Conservation (phyloP, 2,888 invertebrate species). For the Macrostomum cliftonense region DNA sequence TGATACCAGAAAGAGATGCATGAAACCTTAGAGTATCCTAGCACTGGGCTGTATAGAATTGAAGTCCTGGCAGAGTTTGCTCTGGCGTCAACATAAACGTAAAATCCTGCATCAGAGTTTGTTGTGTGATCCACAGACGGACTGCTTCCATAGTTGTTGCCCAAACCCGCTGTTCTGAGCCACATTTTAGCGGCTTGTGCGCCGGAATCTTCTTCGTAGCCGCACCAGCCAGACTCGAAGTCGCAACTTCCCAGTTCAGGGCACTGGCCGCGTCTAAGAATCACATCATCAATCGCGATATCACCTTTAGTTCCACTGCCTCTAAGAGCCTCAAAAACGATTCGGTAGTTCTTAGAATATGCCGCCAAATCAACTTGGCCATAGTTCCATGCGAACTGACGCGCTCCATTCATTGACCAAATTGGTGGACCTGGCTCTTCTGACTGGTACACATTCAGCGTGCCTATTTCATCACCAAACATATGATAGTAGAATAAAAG, state of each 20-base stretch:
- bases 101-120: slow-evolving; percentile 18
- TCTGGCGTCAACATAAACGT: slow-evolving; percentile 17
- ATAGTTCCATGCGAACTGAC: slow-evolving; percentile 4
- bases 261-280: slow-evolving; percentile 18
- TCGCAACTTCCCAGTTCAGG: slow-evolving; percentile 14
- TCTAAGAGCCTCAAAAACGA: no score
- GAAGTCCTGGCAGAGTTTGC: no score
- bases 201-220: not conserved
- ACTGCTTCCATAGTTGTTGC: slow-evolving; percentile 1
- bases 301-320: slow-evolving; percentile 14
- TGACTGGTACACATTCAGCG: slow-evolving; percentile 19
- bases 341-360: no score
- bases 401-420: slow-evolving; percentile 5
- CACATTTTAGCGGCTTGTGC: not conserved
- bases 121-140: slow-evolving; percentile 20
- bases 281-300: slow-evolving; percentile 26
- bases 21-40: slow-evolving; percentile 6
- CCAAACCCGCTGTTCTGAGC: slow-evolving; percentile 2
- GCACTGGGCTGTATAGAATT: no score
- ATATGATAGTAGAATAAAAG: slow-evolving; percentile 24
- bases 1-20: slow-evolving; percentile 27
- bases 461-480: slow-evolving; percentile 21
- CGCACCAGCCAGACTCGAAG: slow-evolving; percentile 2
- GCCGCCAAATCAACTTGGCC: not conserved
- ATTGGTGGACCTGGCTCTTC: not conserved